Percentiles rank a stretch among this genome's conserved stretches.
phyloP scores from a whole-genome alignment of 2,113 vertebrate species.

The Astur gentilis region DNA sequence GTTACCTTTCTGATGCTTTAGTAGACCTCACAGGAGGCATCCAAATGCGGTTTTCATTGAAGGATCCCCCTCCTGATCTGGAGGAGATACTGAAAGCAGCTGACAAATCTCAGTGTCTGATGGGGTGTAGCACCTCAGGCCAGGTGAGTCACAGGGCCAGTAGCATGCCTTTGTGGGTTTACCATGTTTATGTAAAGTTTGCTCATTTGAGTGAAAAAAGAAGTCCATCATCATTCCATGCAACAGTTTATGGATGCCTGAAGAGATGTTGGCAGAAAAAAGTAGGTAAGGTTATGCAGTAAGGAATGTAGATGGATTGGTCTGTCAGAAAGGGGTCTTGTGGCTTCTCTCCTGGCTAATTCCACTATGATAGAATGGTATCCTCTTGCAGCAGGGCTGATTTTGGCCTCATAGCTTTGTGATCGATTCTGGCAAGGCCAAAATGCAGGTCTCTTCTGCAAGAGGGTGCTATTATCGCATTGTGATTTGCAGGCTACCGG shows the following conservation, averaged over 20 bases:
- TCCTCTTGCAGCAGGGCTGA: neutral
- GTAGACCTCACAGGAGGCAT: slow-evolving; percentile 90
- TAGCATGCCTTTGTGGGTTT: neutral
- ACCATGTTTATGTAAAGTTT: neutral
- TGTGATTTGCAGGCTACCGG: neutral
- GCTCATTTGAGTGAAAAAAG: neutral
- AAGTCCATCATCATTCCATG: neutral
- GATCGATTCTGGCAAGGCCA: neutral
- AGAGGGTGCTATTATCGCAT: neutral
- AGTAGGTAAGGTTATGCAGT: neutral
- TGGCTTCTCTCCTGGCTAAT: neutral
- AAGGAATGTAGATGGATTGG: neutral
- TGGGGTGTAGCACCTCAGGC: slow-evolving; percentile 77
- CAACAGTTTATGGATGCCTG: neutral
- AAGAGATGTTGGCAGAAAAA: neutral
- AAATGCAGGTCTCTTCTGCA: neutral
- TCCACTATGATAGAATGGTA: neutral
- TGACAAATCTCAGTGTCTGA: slow-evolving; percentile 65
- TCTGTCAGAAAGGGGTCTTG: neutral
- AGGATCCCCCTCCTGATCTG: slow-evolving; percentile 57
- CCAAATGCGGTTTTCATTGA: slow-evolving; percentile 67
- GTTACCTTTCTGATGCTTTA: slow-evolving; percentile 82
- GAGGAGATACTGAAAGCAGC: slow-evolving; percentile 76
- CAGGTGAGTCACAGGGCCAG: slow-evolving; percentile 61
- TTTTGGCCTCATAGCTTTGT: neutral